Percentiles rank a stretch among this genome's conserved stretches.
phyloP scores from a whole-genome alignment of 1,140 invertebrate genomes.

The Scaptomyza montana region DNA sequence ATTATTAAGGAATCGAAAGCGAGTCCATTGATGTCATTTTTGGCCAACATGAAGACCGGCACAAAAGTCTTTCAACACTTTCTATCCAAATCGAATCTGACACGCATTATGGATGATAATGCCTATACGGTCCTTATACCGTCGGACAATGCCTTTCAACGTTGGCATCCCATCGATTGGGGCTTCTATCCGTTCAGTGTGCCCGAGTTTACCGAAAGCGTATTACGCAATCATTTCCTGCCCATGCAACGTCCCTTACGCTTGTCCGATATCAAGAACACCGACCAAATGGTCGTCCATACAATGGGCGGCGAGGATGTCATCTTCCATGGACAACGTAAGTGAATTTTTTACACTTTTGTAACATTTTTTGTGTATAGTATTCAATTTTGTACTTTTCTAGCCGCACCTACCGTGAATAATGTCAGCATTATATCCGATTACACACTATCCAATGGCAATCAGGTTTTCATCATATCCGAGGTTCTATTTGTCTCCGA shows the following conservation, averaged over 20 bases:
- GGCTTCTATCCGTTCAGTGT: slow-evolving; percentile 89
- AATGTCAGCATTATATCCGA: slow-evolving; percentile 86
- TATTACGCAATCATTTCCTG: slow-evolving; percentile 87
- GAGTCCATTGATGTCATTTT: slow-evolving; percentile 86
- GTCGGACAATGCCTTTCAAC: slow-evolving; percentile 87
- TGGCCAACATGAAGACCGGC: slow-evolving; percentile 86
- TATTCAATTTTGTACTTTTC: not conserved
- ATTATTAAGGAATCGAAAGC: slow-evolving; percentile 84
- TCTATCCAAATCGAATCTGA: slow-evolving; percentile 86
- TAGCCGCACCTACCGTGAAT: slow-evolving; percentile 85
- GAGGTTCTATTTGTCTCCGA: slow-evolving; percentile 87
- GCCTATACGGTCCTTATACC: slow-evolving; percentile 87
- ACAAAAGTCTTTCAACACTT: slow-evolving; percentile 88
- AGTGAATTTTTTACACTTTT: slow-evolving; percentile 60
- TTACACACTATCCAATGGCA: slow-evolving; percentile 85
- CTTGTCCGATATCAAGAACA: slow-evolving; percentile 85
- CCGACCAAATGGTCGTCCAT: slow-evolving; percentile 84
- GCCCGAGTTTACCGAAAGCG: slow-evolving; percentile 86
- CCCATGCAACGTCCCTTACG: slow-evolving; percentile 85
- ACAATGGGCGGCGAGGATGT: slow-evolving; percentile 86
- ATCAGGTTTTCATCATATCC: slow-evolving; percentile 87
- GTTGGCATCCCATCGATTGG: slow-evolving; percentile 89
- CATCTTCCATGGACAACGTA: slow-evolving; percentile 85
- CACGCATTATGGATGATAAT: slow-evolving; percentile 85
- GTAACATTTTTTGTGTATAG: not conserved